A percentile compares a stretch with the other conserved stretches of the same genome.
phyloP scores from a whole-genome alignment of 2,797 vertebrate genomes.

The Propithecus perrieri region DNA sequence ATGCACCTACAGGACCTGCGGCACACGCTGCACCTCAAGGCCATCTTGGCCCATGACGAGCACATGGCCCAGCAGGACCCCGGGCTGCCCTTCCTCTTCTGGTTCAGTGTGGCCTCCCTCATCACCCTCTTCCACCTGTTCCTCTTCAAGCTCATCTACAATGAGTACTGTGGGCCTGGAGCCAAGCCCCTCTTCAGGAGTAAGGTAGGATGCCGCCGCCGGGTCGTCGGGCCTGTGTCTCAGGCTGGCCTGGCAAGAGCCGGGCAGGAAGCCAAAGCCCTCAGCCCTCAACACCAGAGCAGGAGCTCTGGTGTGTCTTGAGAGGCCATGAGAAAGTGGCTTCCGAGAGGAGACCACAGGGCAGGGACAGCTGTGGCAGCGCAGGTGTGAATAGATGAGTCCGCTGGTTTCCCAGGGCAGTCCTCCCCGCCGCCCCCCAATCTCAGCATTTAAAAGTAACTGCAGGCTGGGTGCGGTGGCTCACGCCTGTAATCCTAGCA shows the following conservation, averaged over 20 bases:
- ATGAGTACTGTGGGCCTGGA: constrained; percentile 97
- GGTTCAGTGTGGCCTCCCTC: constrained; percentile 98
- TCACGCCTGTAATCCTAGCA: too few species aligned
- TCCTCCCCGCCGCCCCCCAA: too few species aligned
- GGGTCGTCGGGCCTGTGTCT: constrained; percentile 56
- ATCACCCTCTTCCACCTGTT: constrained; percentile 98
- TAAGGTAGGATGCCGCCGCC: constrained; percentile 91
- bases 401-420: background rate
- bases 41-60: constrained; percentile 97
- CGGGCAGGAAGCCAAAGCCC: background rate
- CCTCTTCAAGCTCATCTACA: constrained; percentile 99
- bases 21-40: constrained; percentile 97
- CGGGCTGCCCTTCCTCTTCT: constrained; percentile 97
- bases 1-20: constrained; percentile 95
- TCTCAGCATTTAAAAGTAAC: background rate
- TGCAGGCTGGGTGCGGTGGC: too few species aligned
- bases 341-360: background rate
- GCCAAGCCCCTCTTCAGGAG: constrained; percentile 98
- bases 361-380: background rate
- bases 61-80: constrained; percentile 99
- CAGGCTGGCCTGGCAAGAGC: constrained; percentile 1
- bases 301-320: background rate
- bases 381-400: too few species aligned
- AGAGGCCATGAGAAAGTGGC: background rate
- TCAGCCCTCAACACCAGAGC: background rate